Evolutionary conservation across 2,797 vertebrate species (phyloP).

Genomic region (Denticeps clupeoides): DNA sequence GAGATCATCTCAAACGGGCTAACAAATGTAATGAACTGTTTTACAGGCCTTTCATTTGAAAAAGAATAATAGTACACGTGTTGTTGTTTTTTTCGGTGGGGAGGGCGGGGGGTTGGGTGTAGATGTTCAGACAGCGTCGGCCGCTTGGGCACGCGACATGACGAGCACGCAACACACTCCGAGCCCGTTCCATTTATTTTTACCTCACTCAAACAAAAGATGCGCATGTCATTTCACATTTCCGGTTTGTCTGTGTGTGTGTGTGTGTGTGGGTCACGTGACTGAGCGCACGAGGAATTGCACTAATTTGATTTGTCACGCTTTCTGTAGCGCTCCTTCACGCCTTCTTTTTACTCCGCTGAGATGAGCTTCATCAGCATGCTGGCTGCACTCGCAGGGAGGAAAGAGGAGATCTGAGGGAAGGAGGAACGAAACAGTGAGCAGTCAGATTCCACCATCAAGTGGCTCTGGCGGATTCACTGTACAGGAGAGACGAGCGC

Average conservation of each 20-base stretch:
- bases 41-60: conserved; percentile 26
- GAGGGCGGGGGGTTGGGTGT: background rate
- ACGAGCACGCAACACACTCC: background rate
- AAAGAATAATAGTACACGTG: conserved; percentile 20
- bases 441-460: conserved; percentile 24
- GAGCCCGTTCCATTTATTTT: background rate
- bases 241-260: conserved; percentile 1
- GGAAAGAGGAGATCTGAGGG: conserved; percentile 2
- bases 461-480: conserved; percentile 7
- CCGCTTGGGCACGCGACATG: too few species aligned
- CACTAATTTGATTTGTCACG: conserved; percentile 22
- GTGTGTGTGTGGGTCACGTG: conserved; percentile 2
- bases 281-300: conserved; percentile 1
- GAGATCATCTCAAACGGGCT: conserved; percentile 15
- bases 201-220: background rate
- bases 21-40: conserved; percentile 22
- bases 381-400: background rate
- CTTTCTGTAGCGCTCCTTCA: conserved; percentile 12
- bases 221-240: conserved; percentile 4
- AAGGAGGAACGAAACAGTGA: conserved; percentile 20
- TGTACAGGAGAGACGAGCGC: background rate
- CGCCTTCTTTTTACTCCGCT: conserved; percentile 4
- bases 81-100: conserved; percentile 14
- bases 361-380: background rate
- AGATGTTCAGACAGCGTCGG: too few species aligned